These are phyloP conservation scores for Enteromius paludinosus DNA, from an alignment of 2,797 vertebrate species.

Conservation along the genomic window DNA sequence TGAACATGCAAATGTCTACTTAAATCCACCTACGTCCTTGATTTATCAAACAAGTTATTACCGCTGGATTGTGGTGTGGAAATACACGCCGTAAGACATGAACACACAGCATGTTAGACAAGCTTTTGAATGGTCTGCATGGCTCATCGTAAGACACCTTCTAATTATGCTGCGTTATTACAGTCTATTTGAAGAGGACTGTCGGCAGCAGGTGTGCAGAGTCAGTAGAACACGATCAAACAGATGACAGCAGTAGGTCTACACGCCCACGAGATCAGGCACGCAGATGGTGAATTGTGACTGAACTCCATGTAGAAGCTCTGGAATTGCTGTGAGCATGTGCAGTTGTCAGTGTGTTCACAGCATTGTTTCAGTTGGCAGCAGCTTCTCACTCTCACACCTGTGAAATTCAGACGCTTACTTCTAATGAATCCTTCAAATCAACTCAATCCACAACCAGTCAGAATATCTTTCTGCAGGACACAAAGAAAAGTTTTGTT, in stretches of 20 bases:
- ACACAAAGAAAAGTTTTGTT: neutral
- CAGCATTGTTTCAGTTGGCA: constrained; percentile 10
- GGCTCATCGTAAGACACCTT: constrained; percentile 2
- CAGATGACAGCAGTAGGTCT: constrained; percentile 44
- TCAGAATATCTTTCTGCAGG: neutral
- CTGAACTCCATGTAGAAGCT: constrained; percentile 34
- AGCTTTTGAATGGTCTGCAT: constrained; percentile 16
- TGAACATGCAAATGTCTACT: neutral
- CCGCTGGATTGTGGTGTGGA: neutral
- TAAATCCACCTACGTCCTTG: neutral
- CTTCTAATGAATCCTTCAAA: neutral
- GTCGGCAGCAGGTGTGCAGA: constrained; percentile 35
- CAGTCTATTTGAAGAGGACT: constrained; percentile 23
- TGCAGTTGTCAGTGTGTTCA: constrained; percentile 32
- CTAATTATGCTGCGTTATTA: constrained; percentile 7
- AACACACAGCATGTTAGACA: neutral
- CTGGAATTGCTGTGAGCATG: constrained; percentile 21
- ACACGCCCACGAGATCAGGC: constrained; percentile 44
- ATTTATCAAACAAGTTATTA: neutral
- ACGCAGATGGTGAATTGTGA: constrained; percentile 47
- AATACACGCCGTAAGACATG: neutral
- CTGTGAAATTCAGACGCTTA: neutral
- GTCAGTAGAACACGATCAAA: constrained; percentile 33
- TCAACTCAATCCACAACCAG: neutral
- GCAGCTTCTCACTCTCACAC: constrained; percentile 2